Conservation (phyloP, 2,888 invertebrate genomes). For the Petrolisthes manimaculis region DNA sequence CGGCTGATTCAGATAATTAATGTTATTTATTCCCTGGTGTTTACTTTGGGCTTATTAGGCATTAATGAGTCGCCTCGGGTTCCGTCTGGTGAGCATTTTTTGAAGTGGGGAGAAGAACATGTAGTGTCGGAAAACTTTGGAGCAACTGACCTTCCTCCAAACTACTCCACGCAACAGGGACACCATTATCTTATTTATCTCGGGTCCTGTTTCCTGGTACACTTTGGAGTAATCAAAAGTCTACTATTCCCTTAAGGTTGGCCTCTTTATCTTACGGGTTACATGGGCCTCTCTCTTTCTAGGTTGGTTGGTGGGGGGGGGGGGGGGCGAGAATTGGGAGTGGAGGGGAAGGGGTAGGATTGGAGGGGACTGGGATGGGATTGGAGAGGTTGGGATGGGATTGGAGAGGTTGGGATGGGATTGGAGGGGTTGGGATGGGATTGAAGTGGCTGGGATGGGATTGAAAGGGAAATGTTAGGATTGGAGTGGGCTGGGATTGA, state of each 20-base stretch:
- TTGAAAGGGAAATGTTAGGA: conserved; percentile 22
- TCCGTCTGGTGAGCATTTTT: no score
- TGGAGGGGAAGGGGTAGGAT: background rate
- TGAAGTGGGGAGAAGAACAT: no score
- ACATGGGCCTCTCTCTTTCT: conserved; percentile 1
- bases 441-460: no score
- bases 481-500: background rate
- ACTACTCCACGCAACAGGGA: no score
- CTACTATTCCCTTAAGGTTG: background rate
- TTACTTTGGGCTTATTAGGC: conserved; percentile 41
- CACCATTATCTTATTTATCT: no score
- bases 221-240: no score
- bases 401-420: background rate
- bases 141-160: no score
- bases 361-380: background rate
- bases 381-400: background rate
- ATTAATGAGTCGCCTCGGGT: conserved; percentile 32
- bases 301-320: background rate
- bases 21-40: conserved; percentile 35
- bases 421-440: background rate
- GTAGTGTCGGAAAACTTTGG: no score
- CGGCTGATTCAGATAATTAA: conserved; percentile 19
- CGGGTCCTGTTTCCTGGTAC: background rate
- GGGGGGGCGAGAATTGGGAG: conserved; percentile 4
- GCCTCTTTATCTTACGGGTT: conserved; percentile 10